These are phyloP conservation scores for Epinotia bilunana DNA, from an alignment of 2,888 invertebrate genomes.

Conservation along the genomic window DNA sequence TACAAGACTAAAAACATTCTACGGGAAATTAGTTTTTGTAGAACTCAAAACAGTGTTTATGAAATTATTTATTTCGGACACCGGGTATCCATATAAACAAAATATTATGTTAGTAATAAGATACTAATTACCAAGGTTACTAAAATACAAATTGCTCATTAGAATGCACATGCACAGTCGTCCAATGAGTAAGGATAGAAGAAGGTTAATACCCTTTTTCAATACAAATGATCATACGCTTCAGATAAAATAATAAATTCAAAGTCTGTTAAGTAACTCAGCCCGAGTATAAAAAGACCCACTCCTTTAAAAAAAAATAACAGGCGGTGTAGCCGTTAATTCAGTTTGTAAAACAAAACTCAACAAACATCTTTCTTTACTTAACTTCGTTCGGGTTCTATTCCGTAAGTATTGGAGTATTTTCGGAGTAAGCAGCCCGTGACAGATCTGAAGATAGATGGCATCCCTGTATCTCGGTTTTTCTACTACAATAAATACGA, in stretches of 20 bases:
- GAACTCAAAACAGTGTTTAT: no score
- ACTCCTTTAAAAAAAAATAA: conserved; percentile 12
- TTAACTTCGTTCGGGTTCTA: conserved; percentile 36
- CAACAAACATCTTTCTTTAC: conserved; percentile 35
- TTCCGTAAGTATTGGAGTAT: conserved; percentile 26
- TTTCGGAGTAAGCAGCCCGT: conserved; percentile 37
- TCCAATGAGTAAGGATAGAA: no score
- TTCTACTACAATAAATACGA: conserved; percentile 39
- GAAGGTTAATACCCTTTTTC: background rate
- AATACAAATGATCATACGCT: background rate
- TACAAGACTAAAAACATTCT: background rate
- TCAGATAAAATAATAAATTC: background rate
- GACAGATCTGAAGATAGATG: conserved; percentile 42
- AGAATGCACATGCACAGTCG: no score
- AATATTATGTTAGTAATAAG: no score
- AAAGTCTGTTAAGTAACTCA: background rate
- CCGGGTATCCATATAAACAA: no score
- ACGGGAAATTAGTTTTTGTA: no score
- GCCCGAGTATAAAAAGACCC: background rate
- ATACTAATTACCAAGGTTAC: no score
- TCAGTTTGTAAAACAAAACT: conserved; percentile 33
- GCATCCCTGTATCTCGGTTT: conserved; percentile 34
- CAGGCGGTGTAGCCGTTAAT: conserved; percentile 26
- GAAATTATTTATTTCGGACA: no score
- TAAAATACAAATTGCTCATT: no score